These are phyloP conservation scores for Lithosia quadra DNA, from an alignment of 2,888 invertebrate species.

Conservation along the genomic window DNA sequence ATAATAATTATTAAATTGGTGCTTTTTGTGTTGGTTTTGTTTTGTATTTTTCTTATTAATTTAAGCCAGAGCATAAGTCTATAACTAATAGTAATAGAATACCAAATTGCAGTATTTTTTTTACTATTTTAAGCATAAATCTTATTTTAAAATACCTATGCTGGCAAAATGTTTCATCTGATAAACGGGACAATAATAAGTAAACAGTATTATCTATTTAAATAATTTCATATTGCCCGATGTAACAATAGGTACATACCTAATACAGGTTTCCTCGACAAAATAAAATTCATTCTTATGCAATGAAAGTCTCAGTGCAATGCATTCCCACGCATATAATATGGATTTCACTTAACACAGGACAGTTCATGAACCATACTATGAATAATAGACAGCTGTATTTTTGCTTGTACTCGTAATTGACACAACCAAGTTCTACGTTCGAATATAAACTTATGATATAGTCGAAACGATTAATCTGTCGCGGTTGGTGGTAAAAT, in stretches of 20 bases:
- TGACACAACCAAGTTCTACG: slow-evolving; percentile 75
- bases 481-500: slow-evolving; percentile 85
- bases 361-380: slow-evolving; percentile 52
- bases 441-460: slow-evolving; percentile 80
- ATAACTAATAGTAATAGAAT: too few relatives aligned
- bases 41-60: not conserved
- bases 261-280: not conserved
- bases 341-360: slow-evolving; percentile 66
- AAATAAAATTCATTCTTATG: not conserved
- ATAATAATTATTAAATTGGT: slow-evolving; percentile 37
- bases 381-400: slow-evolving; percentile 82
- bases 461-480: slow-evolving; percentile 85
- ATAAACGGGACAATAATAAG: not conserved
- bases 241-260: too few relatives aligned
- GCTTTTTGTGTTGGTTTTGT: slow-evolving; percentile 23
- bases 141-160: too few relatives aligned
- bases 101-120: too few relatives aligned
- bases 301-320: not conserved
- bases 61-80: too few relatives aligned
- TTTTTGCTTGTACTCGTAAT: slow-evolving; percentile 82
- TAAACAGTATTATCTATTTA: not conserved
- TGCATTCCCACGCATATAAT: slow-evolving; percentile 58
- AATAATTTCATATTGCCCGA: not conserved
- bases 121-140: too few relatives aligned
- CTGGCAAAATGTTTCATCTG: not conserved